A percentile compares a stretch with the other conserved stretches of the same genome.
phyloP scores from a whole-genome alignment of 2,113 vertebrate genomes.

The Mesembrinibis cayennensis region DNA sequence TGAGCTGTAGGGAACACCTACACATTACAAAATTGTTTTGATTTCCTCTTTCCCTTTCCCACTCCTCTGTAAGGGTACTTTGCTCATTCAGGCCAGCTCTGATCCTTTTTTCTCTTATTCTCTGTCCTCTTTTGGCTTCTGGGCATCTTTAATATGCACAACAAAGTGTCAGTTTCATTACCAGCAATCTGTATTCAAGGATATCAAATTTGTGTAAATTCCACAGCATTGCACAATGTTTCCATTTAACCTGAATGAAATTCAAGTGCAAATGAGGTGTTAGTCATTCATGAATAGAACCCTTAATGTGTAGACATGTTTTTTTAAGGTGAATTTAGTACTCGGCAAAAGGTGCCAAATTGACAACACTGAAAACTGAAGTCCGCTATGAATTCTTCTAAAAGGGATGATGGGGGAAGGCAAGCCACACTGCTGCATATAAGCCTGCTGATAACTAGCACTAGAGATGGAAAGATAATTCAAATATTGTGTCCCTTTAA shows the following conservation, averaged over 20 bases:
- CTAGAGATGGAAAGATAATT: slow-evolving; percentile 8
- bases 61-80: neutral
- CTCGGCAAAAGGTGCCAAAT: slow-evolving; percentile 20
- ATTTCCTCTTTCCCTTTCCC: slow-evolving; percentile 22
- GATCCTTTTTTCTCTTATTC: slow-evolving; percentile 23
- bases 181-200: slow-evolving; percentile 71
- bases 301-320: slow-evolving; percentile 43
- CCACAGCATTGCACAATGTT: slow-evolving; percentile 64
- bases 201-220: slow-evolving; percentile 71
- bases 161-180: slow-evolving; percentile 66
- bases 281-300: slow-evolving; percentile 66
- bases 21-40: neutral
- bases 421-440: neutral
- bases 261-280: slow-evolving; percentile 72
- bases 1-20: neutral
- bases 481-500: slow-evolving; percentile 47
- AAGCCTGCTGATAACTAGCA: neutral
- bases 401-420: neutral
- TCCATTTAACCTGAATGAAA: slow-evolving; percentile 72
- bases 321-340: slow-evolving; percentile 61
- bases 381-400: slow-evolving; percentile 7
- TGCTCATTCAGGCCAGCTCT: slow-evolving; percentile 8
- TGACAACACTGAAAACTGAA: slow-evolving; percentile 21
- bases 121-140: slow-evolving; percentile 42
- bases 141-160: slow-evolving; percentile 63